These are phyloP conservation scores for Sesamia nonagrioides DNA, from an alignment of 1,140 invertebrate species.

Conservation along the genomic window DNA sequence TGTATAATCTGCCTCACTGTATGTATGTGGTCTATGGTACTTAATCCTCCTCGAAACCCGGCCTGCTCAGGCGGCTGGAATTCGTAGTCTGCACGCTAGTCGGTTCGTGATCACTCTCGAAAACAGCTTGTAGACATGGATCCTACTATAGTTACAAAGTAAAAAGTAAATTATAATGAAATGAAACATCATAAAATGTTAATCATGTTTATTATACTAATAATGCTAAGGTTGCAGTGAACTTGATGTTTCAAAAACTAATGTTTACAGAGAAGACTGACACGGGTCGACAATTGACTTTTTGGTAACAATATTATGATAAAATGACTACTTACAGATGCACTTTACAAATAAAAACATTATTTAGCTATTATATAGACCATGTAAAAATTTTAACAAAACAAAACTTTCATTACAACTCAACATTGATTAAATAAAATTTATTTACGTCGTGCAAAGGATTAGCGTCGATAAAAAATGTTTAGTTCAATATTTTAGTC, in stretches of 20 bases:
- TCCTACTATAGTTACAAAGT: no score
- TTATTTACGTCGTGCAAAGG: slow-evolving; percentile 41
- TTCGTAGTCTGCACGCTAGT: no score
- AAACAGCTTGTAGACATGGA: no score
- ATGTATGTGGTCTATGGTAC: no score
- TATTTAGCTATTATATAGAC: slow-evolving; percentile 40
- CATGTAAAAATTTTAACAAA: slow-evolving; percentile 57
- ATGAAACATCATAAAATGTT: slow-evolving; percentile 69
- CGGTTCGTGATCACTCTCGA: no score
- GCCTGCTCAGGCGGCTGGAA: no score
- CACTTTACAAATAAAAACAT: slow-evolving; percentile 43
- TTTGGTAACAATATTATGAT: slow-evolving; percentile 73
- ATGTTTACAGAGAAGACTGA: slow-evolving; percentile 64
- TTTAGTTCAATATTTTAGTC: slow-evolving; percentile 35
- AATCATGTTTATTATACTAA: slow-evolving; percentile 81
- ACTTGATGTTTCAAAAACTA: slow-evolving; percentile 76
- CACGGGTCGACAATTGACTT: slow-evolving; percentile 74
- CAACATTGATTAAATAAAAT: slow-evolving; percentile 52
- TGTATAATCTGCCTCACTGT: no score
- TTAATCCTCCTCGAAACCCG: no score
- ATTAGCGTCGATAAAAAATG: slow-evolving; percentile 47
- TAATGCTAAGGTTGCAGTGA: slow-evolving; percentile 81
- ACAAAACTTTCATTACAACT: slow-evolving; percentile 57
- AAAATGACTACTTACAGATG: slow-evolving; percentile 57
- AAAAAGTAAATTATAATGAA: slow-evolving; percentile 14